phyloP scores from a whole-genome alignment of 2,888 invertebrate genomes.

The Cephus runcator region DNA sequence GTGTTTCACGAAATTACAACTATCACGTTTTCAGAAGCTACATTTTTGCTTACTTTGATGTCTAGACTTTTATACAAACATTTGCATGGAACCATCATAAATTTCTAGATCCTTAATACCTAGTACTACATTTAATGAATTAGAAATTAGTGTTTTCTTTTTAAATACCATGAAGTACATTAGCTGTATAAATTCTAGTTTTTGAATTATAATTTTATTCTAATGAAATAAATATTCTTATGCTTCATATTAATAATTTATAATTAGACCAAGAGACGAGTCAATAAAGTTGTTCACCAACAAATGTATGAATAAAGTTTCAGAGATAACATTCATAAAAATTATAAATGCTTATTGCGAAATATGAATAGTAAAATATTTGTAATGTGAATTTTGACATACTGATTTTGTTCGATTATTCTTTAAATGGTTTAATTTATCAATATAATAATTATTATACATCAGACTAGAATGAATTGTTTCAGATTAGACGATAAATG shows the following conservation, averaged over 20 bases:
- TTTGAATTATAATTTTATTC: not conserved
- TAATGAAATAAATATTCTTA: not conserved
- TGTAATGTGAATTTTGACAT: not conserved
- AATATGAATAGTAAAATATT: not conserved
- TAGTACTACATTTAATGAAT: not conserved
- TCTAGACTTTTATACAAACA: not conserved
- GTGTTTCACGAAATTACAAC: no score
- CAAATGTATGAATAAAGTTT: not conserved
- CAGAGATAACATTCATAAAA: not conserved
- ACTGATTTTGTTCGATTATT: not conserved
- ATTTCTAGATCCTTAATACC: not conserved
- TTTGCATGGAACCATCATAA: not conserved
- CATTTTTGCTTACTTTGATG: not conserved
- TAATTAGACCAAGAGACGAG: not conserved
- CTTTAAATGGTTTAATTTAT: not conserved
- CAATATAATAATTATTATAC: not conserved
- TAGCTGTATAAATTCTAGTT: not conserved
- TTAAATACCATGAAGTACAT: conserved; percentile 5
- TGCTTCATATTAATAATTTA: not conserved
- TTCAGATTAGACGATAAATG: not conserved
- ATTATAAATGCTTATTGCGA: not conserved
- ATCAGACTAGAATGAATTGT: not conserved
- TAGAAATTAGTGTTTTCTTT: not conserved
- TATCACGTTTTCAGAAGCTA: not conserved
- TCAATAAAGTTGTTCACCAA: not conserved